Base-by-base conservation (phyloP, 2,797 vertebrate genomes). In the Catostomus latipinnis region DNA sequence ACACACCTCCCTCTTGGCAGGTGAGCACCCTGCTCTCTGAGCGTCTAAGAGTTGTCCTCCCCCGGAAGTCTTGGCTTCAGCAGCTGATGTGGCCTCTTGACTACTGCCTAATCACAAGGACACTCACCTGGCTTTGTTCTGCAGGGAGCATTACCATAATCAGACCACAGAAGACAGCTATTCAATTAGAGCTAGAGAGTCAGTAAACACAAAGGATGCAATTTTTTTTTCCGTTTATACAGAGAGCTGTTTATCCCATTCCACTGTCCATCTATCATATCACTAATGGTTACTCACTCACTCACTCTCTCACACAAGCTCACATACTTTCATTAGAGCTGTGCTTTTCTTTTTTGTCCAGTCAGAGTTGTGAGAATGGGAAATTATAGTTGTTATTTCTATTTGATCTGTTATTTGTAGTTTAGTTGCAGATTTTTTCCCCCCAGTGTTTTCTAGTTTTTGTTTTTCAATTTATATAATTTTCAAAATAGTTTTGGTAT, bases 31-130 rank as follows among this genome's bases (percentile, higher is more conserved):
- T 52, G 4, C 12, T 62, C 62, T 77, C 9, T 54, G 70, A 5
- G 6, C 4, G 43, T 13, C 8, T 76, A 13, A 49, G 46, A 67
- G 63, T 48, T 75, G 71, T 80, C 48, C 16, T 60, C 57, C 49
- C 52, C 11, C 11, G 46, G 58, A 18, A 63, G 6, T 7, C 67
- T 71, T 43, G 46, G 54, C 14, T 5, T 45, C 49, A 45, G 45
- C 56, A 1, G 54, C 57, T 73, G 65, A 60, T 62, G 56, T 72
- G 77, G 83, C 74, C 83, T 66, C 68, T 65, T 74, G 78, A 81
- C 88, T 73, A 79, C 56, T 78, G 86, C 83, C 81, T 89, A 89
- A 91, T 91, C 89, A 88, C 89, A 90, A 92, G 90, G 90, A 91
- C 87, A 86, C 90, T 87, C 85, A 81, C 83, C 54, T 78, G 52